Base-by-base conservation (phyloP, 1,140 invertebrate species). In the Euborellia annulipes region DNA sequence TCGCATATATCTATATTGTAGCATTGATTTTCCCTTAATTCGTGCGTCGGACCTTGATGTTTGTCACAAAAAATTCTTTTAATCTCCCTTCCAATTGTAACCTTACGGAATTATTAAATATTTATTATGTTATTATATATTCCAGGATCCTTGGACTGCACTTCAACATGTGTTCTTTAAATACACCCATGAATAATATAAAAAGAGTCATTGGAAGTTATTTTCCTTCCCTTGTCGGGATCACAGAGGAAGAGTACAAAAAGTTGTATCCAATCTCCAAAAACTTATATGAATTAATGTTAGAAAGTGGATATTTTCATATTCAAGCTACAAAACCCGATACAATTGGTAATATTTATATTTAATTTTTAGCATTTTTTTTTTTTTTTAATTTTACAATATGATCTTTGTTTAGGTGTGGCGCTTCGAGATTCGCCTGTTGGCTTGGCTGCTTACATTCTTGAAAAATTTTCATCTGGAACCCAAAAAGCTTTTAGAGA, bases 391-490 rank as follows among this genome's bases (percentile, higher is more conserved):
- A 14, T 16, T 19, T 23, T 34, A 39, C 14, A 49, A 46, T 47
- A 41, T 47, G 11, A 27, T 27, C 11, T 36, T 49, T 53, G 55
- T 62, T 39, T 52, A 76, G 78, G 78, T 43, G 65, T 69, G 11
- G 75, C 69, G 1, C 53, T 83, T 44, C 59, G 64, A 2, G 70
- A 79, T 41, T 78, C 78, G 6, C 71, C 71, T 11, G 54, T 58
- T 20, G 71, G 71, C 7, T 50, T 75, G 17, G 67, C 72, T 14
- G 70, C 69, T 6, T 75, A 75, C 52, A 66, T 76, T 20, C 50
- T 76, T 16, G 74, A 75, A 53, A 77, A 77, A 53, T 75, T 74
- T 47, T 64, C 69, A 2, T 61, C 59, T 0, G 70, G 68, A 66
- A 73, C 69, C 0, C 57, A 70, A 46, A 20, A 20, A 9, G 43